Conservation (phyloP, 2,113 vertebrate species). For the Mola mola region DNA sequence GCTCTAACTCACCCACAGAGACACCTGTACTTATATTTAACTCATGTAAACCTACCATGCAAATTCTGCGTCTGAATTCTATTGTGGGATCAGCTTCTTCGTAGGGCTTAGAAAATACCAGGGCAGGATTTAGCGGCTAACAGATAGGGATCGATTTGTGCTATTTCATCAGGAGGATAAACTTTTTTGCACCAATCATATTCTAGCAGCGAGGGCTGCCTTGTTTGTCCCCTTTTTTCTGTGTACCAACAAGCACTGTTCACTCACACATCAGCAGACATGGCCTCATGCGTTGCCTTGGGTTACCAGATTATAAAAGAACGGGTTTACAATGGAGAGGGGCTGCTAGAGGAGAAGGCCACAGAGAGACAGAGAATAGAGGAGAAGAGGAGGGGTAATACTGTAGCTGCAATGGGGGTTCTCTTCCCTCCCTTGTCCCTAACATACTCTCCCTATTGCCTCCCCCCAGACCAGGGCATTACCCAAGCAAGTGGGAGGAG, state of each 20-base stretch:
- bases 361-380: constrained; percentile 15
- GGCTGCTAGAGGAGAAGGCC: constrained; percentile 30
- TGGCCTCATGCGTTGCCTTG: constrained; percentile 69
- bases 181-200: constrained; percentile 53
- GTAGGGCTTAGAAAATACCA: constrained; percentile 7
- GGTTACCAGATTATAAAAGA: constrained; percentile 76
- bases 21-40: background rate
- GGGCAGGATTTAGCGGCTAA: constrained; percentile 6
- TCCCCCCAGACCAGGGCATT: constrained; percentile 17
- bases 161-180: constrained; percentile 38
- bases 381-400: constrained; percentile 16
- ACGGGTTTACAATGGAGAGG: constrained; percentile 67
- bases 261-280: constrained; percentile 56
- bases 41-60: too few relatives aligned
- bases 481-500: constrained; percentile 60
- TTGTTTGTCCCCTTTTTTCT: constrained; percentile 32
- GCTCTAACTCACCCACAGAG: constrained; percentile 1
- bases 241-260: constrained; percentile 53
- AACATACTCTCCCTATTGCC: background rate
- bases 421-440: constrained; percentile 6
- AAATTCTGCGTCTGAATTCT: background rate
- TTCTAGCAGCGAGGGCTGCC: constrained; percentile 37
- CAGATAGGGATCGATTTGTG: constrained; percentile 19
- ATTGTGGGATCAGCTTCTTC: constrained; percentile 4
- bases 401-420: constrained; percentile 37